A percentile compares a stretch with the other conserved stretches of the same genome.
These are phyloP conservation scores for Pterophyllum scalare DNA, from an alignment of 2,113 vertebrate species.

Conservation along the genomic window DNA sequence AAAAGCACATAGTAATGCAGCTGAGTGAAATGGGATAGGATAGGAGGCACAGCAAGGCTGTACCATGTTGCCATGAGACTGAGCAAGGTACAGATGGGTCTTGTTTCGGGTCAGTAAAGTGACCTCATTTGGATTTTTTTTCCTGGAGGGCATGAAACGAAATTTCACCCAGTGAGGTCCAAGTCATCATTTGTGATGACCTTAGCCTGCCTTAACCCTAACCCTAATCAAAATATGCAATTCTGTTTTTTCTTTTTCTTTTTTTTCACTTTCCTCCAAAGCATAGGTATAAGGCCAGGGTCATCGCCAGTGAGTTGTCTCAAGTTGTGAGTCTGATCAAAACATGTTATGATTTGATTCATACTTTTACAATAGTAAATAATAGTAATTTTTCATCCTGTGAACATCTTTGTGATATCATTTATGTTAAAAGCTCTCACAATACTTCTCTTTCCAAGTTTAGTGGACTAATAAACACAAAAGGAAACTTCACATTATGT, in stretches of 20 bases:
- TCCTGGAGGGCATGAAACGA: background rate
- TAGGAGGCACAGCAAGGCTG: background rate
- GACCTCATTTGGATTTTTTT: background rate
- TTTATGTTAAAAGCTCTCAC: background rate
- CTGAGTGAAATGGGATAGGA: constrained; percentile 15
- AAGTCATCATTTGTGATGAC: background rate
- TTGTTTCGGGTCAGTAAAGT: constrained; percentile 25
- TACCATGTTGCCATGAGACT: constrained; percentile 3
- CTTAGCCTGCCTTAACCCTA: background rate
- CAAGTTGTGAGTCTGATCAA: background rate
- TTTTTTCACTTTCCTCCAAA: background rate
- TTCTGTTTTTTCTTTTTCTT: accelerated
- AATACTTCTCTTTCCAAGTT: background rate
- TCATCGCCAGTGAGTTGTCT: background rate
- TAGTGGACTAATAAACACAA: background rate
- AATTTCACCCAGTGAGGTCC: background rate
- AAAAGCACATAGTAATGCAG: background rate
- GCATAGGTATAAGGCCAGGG: background rate
- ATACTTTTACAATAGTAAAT: background rate
- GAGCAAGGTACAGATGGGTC: background rate
- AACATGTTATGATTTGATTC: background rate
- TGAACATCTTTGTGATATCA: accelerated
- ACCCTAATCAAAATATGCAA: background rate
- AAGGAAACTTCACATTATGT: background rate
- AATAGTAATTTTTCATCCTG: background rate